Evolutionary conservation across 2,888 invertebrate genomes (phyloP).

Genomic region (Microchrysa polita): DNA sequence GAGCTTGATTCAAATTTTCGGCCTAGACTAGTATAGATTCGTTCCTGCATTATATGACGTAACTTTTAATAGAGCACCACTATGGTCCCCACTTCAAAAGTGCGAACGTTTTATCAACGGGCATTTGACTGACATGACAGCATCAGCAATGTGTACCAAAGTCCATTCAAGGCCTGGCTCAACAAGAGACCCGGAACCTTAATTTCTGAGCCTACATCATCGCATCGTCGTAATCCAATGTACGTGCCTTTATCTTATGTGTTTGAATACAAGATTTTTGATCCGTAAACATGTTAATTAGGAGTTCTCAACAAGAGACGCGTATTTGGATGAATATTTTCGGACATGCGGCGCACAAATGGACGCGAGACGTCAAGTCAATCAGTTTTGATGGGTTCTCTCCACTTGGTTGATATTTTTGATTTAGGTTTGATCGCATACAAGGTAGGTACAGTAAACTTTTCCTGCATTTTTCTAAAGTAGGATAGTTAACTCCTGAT

Average conservation of each 20-base stretch:
- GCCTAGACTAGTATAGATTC: too few relatives aligned
- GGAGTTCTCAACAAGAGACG: conserved; percentile 4
- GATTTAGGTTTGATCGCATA: conserved; percentile 23
- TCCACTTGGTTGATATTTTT: conserved; percentile 29
- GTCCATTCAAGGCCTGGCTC: not conserved
- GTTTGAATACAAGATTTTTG: conserved; percentile 9
- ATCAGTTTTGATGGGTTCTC: conserved; percentile 34
- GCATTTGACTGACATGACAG: conserved; percentile 7
- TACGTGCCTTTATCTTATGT: not conserved
- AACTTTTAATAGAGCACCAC: conserved; percentile 38
- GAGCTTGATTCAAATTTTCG: too few relatives aligned
- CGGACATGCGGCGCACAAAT: not conserved
- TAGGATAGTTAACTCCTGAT: not conserved
- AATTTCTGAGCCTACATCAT: too few relatives aligned
- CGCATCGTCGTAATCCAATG: not conserved
- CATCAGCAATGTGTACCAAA: not conserved
- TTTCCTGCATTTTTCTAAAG: not conserved
- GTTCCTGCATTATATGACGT: conserved; percentile 34
- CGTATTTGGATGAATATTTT: not conserved
- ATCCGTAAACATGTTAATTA: conserved; percentile 40
- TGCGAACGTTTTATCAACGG: conserved; percentile 38
- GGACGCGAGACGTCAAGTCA: conserved; percentile 28
- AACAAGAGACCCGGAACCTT: not conserved
- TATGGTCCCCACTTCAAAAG: conserved; percentile 13
- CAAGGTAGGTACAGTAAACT: not conserved